Evolutionary conservation across 2,113 vertebrate genomes (phyloP).

Genomic region (Sylvilagus bachmani): DNA sequence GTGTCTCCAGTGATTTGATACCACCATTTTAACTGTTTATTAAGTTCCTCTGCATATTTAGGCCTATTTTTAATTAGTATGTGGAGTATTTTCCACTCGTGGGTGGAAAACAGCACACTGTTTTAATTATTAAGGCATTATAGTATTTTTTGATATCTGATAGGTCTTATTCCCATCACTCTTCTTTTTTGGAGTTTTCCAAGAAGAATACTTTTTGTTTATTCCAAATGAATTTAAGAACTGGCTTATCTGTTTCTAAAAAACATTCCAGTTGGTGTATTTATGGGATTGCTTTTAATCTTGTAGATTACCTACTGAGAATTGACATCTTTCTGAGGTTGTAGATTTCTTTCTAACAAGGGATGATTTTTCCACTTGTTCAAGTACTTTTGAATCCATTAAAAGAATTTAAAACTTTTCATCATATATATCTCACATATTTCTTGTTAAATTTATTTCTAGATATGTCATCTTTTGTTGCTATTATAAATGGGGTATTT

Average conservation of each 20-base stretch:
- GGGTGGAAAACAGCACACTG: not conserved
- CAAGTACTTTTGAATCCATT: constrained; percentile 44
- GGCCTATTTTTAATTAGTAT: constrained; percentile 29
- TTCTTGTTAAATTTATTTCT: constrained; percentile 13
- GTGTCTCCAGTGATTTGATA: not conserved
- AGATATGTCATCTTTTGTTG: not conserved
- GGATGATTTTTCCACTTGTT: not conserved
- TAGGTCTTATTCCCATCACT: not conserved
- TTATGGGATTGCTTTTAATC: constrained; percentile 38
- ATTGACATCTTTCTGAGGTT: constrained; percentile 32
- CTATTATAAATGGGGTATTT: constrained; percentile 42
- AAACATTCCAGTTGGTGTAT: not conserved
- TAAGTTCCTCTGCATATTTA: not conserved
- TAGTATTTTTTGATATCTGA: not conserved
- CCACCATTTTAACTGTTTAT: not conserved
- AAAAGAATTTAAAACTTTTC: constrained; percentile 56
- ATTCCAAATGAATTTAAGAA: constrained; percentile 12
- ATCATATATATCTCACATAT: not conserved
- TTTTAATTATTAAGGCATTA: constrained; percentile 29
- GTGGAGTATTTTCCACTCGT: not conserved
- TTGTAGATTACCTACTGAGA: constrained; percentile 38
- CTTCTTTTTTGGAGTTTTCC: constrained; percentile 11
- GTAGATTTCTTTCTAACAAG: constrained; percentile 43
- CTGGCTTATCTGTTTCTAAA: not conserved
- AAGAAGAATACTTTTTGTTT: constrained; percentile 8